Conservation (phyloP, 23 tunicate species). For the Trididemnum miniatum region DNA sequence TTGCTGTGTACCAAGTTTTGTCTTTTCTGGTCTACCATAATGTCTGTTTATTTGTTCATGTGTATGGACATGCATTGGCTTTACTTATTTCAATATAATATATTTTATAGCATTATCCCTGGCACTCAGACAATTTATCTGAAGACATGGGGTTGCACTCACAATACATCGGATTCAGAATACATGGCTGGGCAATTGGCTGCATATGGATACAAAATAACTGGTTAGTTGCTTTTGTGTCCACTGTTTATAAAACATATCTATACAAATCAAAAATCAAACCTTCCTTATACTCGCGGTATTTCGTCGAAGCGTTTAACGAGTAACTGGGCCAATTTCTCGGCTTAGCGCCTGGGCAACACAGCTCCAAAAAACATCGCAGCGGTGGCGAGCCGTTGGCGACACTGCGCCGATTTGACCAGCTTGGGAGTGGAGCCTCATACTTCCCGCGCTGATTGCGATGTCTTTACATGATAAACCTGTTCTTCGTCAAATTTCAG, state of each 20-base stretch:
- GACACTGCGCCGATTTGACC: not conserved
- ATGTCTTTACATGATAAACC: not conserved
- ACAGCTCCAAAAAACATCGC: not conserved
- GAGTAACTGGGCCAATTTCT: not conserved
- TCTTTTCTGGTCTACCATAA: no score
- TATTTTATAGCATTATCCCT: constrained; percentile 83
- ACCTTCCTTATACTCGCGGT: not conserved
- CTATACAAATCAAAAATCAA: not conserved
- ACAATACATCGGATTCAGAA: constrained; percentile 98
- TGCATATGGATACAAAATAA: constrained; percentile 76
- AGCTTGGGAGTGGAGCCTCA: not conserved
- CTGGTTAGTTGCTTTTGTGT: constrained; percentile 11
- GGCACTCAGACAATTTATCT: constrained; percentile 78
- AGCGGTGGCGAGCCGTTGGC: not conserved
- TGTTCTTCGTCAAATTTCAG: not conserved
- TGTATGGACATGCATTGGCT: no score
- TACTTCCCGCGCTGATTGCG: not conserved
- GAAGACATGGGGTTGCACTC: constrained; percentile 98
- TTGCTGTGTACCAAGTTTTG: no score
- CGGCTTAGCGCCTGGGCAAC: not conserved
- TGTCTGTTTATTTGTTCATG: no score
- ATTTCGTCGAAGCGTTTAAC: not conserved
- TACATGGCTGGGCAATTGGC: constrained; percentile 98
- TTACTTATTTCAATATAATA: no score
- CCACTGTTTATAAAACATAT: no score